A percentile compares a stretch with the other conserved stretches of the same genome.
These are phyloP conservation scores for Mungos mungo DNA, from an alignment of 2,113 vertebrate genomes.

Conservation along the genomic window DNA sequence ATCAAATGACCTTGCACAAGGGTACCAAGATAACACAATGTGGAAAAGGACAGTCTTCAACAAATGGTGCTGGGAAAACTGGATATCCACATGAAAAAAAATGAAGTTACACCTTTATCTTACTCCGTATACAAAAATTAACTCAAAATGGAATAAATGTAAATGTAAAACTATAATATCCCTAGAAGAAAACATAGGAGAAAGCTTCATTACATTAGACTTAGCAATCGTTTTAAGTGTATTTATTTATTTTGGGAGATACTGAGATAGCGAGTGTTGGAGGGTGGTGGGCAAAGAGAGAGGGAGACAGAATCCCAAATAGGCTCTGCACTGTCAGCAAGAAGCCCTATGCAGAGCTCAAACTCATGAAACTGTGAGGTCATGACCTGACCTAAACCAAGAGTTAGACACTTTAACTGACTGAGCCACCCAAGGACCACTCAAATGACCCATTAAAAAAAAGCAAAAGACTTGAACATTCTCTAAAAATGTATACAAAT, in stretches of 20 bases:
- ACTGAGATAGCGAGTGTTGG: too few relatives aligned
- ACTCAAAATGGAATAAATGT: not conserved
- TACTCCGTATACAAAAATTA: not conserved
- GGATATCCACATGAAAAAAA: not conserved
- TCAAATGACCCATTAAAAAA: not conserved
- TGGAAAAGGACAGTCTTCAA: not conserved
- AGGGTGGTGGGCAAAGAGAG: too few relatives aligned
- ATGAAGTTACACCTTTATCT: not conserved
- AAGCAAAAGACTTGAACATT: not conserved
- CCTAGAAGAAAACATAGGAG: not conserved
- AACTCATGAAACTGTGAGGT: too few relatives aligned
- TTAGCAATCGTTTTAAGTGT: not conserved
- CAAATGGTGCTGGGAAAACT: not conserved
- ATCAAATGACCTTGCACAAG: not conserved
- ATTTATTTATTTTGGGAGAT: too few relatives aligned
- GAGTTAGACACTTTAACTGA: too few relatives aligned
- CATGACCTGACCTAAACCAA: too few relatives aligned
- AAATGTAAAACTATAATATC: not conserved
- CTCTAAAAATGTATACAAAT: not conserved
- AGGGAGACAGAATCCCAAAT: too few relatives aligned
- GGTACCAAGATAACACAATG: not conserved
- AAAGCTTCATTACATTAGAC: not conserved
- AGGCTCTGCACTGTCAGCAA: too few relatives aligned
- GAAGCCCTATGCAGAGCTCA: too few relatives aligned
- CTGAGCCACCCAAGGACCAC: too few relatives aligned